Conservation (phyloP, 2,797 vertebrate species). For the Pygocentrus nattereri region DNA sequence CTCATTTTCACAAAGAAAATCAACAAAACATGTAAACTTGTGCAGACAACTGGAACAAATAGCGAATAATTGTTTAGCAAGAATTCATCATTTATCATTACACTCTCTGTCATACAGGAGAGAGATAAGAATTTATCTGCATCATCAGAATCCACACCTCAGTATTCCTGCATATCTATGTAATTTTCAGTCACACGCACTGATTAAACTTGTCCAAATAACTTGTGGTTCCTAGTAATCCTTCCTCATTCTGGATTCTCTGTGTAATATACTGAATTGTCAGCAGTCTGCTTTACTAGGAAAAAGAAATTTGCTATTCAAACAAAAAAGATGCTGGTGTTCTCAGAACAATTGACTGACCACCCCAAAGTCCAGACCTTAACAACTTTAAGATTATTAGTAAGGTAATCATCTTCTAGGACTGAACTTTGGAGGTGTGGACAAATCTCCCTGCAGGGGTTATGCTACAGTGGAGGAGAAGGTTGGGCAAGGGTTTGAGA, state of each 20-base stretch:
- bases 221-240: background rate
- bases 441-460: too few relatives aligned
- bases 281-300: background rate
- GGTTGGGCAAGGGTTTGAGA: background rate
- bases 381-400: too few relatives aligned
- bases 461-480: background rate
- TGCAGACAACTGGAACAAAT: too few relatives aligned
- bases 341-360: too few relatives aligned
- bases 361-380: too few relatives aligned
- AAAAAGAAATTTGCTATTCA: too few relatives aligned
- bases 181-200: background rate
- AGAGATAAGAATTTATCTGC: background rate
- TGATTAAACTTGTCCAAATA: background rate
- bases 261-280: background rate
- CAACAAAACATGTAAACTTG: too few relatives aligned
- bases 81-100: background rate
- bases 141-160: constrained; percentile 18
- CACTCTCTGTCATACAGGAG: background rate
- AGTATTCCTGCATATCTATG: background rate
- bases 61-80: too few relatives aligned
- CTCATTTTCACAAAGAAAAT: too few relatives aligned
- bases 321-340: too few relatives aligned
- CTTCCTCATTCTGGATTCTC: background rate
- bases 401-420: too few relatives aligned
- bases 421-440: too few relatives aligned